These are phyloP conservation scores for Myzus persicae DNA, from an alignment of 1,140 invertebrate species.

Conservation along the genomic window DNA sequence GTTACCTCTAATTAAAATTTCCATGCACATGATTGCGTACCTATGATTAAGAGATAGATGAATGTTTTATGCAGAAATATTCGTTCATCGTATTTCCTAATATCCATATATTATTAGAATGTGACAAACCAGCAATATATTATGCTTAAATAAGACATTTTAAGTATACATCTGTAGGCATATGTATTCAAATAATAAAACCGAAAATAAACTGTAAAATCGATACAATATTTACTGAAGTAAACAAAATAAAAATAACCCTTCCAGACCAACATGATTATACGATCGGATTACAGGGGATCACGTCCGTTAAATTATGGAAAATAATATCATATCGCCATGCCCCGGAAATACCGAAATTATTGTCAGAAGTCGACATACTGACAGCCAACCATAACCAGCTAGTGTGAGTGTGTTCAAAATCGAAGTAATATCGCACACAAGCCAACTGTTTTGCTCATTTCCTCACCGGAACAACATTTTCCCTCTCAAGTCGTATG, in stretches of 20 bases:
- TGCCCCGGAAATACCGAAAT: not conserved
- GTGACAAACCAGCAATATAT: not conserved
- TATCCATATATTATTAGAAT: not conserved
- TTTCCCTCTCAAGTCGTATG: not conserved
- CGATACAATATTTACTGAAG: too few relatives aligned
- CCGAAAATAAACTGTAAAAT: not conserved
- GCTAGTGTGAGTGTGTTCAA: not conserved
- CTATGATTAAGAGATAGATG: not conserved
- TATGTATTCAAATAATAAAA: not conserved
- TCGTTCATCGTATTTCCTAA: not conserved
- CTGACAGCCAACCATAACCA: not conserved
- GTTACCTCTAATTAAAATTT: not conserved
- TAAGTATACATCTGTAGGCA: too few relatives aligned
- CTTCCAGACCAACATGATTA: not conserved
- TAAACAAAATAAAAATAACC: not conserved
- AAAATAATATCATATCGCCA: not conserved
- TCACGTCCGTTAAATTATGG: conserved; percentile 1
- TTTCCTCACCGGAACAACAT: conserved; percentile 25
- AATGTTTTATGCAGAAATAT: not conserved
- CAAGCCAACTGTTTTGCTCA: not conserved
- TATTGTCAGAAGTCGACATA: not conserved
- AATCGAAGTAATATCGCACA: not conserved
- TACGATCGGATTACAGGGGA: not conserved
- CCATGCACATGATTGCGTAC: not conserved
- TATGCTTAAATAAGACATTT: not conserved